Evolutionary conservation across 2,113 vertebrate genomes (phyloP).

Genomic region (Herpetotheres cachinnans): DNA sequence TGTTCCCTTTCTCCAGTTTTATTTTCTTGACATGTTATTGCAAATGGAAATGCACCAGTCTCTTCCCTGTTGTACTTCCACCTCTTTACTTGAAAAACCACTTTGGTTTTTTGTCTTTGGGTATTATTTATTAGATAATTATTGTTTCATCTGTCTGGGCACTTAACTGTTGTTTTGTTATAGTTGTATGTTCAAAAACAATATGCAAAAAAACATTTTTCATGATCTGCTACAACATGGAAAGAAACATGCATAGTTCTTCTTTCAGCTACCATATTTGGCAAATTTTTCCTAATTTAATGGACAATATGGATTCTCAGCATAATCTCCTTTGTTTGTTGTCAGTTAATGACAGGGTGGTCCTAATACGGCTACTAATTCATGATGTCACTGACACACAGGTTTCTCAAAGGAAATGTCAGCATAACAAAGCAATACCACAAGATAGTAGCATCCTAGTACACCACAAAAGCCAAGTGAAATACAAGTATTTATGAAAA

Average conservation of each 20-base stretch:
- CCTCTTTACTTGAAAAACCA: not conserved
- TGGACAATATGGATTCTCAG: not conserved
- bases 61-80: not conserved
- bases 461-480: not conserved
- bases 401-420: not conserved
- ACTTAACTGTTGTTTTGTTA: not conserved
- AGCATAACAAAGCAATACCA: not conserved
- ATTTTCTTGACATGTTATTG: not conserved
- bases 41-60: not conserved
- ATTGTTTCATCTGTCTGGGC: not conserved
- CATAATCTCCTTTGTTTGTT: not conserved
- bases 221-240: not conserved
- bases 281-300: not conserved
- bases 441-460: not conserved
- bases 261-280: not conserved
- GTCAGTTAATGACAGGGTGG: not conserved
- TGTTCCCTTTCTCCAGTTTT: not conserved
- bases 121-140: not conserved
- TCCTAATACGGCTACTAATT: not conserved
- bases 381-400: not conserved
- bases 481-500: not conserved
- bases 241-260: not conserved
- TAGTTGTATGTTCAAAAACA: not conserved
- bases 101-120: not conserved
- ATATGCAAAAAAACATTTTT: not conserved